These are phyloP conservation scores for Varanus salvator DNA, from an alignment of 2,113 vertebrate species.

Conservation along the genomic window DNA sequence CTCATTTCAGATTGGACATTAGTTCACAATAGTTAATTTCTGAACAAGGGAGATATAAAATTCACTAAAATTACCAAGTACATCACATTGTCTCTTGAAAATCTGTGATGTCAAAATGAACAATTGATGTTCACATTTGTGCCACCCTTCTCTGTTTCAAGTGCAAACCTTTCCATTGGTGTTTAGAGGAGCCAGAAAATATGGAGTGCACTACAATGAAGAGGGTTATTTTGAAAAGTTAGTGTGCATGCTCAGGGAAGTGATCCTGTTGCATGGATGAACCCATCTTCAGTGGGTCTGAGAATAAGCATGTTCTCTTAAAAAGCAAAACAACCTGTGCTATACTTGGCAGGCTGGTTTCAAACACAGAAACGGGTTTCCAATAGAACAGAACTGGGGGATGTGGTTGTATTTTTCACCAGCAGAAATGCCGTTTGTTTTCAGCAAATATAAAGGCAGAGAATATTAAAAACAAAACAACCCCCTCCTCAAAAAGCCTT, in stretches of 20 bases:
- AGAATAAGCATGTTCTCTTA: not conserved
- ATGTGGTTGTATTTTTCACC: constrained; percentile 12
- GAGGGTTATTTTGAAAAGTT: not conserved
- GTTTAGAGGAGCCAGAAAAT: not conserved
- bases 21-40: not conserved
- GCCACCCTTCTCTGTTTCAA: not conserved
- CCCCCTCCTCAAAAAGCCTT: not conserved
- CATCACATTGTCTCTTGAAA: not conserved
- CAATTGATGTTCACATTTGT: not conserved
- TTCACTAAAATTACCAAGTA: not conserved
- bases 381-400: not conserved
- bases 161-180: not conserved
- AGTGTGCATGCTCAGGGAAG: not conserved
- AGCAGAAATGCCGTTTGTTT: constrained; percentile 21
- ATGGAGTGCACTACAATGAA: not conserved
- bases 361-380: not conserved
- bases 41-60: not conserved
- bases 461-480: not conserved
- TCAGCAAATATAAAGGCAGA: not conserved
- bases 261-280: not conserved
- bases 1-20: not conserved
- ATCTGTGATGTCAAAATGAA: not conserved
- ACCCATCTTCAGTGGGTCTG: not conserved
- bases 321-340: not conserved
- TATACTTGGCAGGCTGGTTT: not conserved